A percentile compares a stretch with the other conserved stretches of the same genome.
Conservation (phyloP, 2,888 invertebrate genomes). For the Morpho achilles region DNA sequence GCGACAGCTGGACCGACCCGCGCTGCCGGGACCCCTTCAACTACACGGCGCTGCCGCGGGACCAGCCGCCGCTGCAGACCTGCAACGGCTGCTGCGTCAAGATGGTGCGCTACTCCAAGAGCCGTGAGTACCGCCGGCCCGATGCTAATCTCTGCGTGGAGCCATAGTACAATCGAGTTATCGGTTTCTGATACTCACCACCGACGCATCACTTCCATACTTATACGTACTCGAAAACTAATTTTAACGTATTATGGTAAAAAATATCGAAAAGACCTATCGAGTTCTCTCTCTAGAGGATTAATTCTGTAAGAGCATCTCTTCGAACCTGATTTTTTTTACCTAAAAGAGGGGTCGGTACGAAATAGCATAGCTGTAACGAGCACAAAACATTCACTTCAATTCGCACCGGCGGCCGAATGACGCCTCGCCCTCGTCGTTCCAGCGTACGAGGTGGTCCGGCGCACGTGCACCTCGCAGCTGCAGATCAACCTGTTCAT, state of each 20-base stretch:
- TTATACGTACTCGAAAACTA: background rate
- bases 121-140: conserved; percentile 82
- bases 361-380: no score
- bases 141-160: no score
- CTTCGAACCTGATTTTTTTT: no score
- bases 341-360: no score
- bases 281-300: no score
- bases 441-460: conserved; percentile 93
- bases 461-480: conserved; percentile 95
- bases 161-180: no score
- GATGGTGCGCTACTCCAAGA: conserved; percentile 94
- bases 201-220: background rate
- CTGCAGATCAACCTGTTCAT: conserved; percentile 97
- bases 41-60: conserved; percentile 91
- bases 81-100: conserved; percentile 97
- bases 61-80: conserved; percentile 92
- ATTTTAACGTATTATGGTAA: no score
- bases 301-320: no score
- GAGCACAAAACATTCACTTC: no score
- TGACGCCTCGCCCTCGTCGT: conserved; percentile 29
- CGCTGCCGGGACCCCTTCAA: conserved; percentile 96
- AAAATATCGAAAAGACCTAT: no score
- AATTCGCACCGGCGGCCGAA: no score
- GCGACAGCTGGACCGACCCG: conserved; percentile 94
- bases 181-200: no score